Conservation (phyloP, 2,113 vertebrate species). For the Conger conger region DNA sequence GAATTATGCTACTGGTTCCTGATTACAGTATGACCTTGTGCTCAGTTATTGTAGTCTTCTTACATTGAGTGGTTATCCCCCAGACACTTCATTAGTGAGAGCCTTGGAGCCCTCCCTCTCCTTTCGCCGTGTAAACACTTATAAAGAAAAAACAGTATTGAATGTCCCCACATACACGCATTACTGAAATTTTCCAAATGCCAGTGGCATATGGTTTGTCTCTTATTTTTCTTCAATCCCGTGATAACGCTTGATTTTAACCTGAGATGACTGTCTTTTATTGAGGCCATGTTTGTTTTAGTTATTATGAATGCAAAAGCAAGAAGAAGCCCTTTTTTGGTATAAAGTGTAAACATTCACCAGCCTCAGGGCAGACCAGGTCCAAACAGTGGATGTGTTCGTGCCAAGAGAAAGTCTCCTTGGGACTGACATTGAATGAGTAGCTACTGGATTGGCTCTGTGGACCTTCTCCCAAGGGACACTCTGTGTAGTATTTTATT, state of each 20-base stretch:
- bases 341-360: neutral
- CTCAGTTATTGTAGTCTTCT: no score
- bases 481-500: neutral
- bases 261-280: neutral
- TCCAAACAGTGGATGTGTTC: neutral
- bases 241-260: neutral
- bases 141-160: neutral
- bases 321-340: slow-evolving; percentile 1
- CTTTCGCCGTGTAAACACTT: neutral
- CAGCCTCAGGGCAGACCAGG: neutral
- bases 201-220: neutral
- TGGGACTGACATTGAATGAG: neutral
- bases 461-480: neutral
- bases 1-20: no score
- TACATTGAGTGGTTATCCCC: no score
- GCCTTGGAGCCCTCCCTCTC: neutral
- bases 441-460: neutral
- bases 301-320: neutral
- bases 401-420: neutral
- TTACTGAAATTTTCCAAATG: neutral
- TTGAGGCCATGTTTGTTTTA: neutral
- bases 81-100: neutral
- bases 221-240: neutral
- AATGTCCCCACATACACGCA: neutral
- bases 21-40: no score